Evolutionary conservation across 2,888 invertebrate species (phyloP).

Genomic region (Plusia festucae): DNA sequence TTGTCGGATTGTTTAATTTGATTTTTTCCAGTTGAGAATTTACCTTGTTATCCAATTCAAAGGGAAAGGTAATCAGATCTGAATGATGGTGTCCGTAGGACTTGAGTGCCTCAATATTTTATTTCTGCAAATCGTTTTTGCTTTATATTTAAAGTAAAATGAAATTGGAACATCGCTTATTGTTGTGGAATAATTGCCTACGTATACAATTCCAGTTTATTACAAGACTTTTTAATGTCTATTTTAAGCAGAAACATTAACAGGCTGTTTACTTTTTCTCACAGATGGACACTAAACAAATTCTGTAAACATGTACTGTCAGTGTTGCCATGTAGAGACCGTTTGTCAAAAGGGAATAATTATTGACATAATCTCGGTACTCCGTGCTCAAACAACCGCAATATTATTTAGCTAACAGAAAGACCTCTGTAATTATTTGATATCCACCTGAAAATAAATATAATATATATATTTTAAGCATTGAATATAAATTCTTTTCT

Average conservation of each 20-base stretch:
- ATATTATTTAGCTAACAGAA: neutral
- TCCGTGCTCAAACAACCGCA: slow-evolving; percentile 4
- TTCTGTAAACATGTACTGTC: neutral
- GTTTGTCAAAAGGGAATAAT: slow-evolving; percentile 4
- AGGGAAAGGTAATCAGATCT: slow-evolving; percentile 42
- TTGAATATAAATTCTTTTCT: too few relatives aligned
- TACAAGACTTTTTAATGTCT: too few relatives aligned
- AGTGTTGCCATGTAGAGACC: neutral
- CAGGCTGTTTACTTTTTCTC: neutral
- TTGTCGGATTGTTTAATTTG: slow-evolving; percentile 50
- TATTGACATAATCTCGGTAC: slow-evolving; percentile 2
- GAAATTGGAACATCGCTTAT: neutral
- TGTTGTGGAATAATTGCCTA: neutral
- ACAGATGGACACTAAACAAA: neutral
- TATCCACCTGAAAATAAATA: too few relatives aligned
- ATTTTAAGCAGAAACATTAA: neutral
- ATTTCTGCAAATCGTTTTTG: slow-evolving; percentile 11
- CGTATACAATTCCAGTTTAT: too few relatives aligned
- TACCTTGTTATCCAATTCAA: slow-evolving; percentile 40
- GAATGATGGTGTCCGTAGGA: slow-evolving; percentile 27
- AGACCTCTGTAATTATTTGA: neutral
- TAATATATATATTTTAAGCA: too few relatives aligned
- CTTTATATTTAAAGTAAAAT: neutral
- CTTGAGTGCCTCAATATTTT: slow-evolving; percentile 11
- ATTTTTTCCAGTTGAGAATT: slow-evolving; percentile 36